Evolutionary conservation across 2,888 invertebrate genomes (phyloP), one percentile per base, ranked within the genome.

Genomic region (Liopterus haemorrhoidalis): DNA sequence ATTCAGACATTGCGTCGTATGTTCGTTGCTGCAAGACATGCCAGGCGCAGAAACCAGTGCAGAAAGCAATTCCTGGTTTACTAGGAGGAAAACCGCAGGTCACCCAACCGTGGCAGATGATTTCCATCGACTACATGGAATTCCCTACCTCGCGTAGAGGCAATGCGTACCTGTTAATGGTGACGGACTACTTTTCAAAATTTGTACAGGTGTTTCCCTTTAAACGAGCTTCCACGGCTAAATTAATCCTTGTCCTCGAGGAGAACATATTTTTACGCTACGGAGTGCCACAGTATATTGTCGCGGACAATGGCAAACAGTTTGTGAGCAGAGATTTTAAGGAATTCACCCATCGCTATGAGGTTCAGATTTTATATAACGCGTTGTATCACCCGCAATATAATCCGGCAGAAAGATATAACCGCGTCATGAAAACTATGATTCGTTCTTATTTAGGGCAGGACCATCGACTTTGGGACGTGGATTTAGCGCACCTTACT

Each of bases 321-420:
- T 22, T 22, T 22, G 9, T 22, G 6, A 22, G 24, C 9, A 22
- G 24, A 22, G 24, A 22, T 8, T 22, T 22, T 22, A 22, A 22
- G 24, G 9, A 9, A 9, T 22, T 22, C 6, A 9, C 24, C 24
- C 6, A 22, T 22, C 6, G 24, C 6, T 22, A 22, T 9, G 9
- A 40, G n/a, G 33, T 50, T 1, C 43, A 41, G 20, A 42, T 54
- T 9, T 35, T 38, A 1, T 43, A 35, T 36, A 57, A 50, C 15
- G 48, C 53, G 1, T 19, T 45, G 4, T 59, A 61, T 38, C 52
- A 56, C 9, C 59, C 59, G 0, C 60, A 61, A 46, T 42, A 51
- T 2, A 60, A 60, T 22, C 56, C 59, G 0, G 56, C 58, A 0
- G 60, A 62, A 36, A 36, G 58, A 0, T 54, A 55, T 0, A 60